Evolutionary conservation across 2,113 vertebrate species (phyloP).

Genomic region (Bostrychus sinensis): DNA sequence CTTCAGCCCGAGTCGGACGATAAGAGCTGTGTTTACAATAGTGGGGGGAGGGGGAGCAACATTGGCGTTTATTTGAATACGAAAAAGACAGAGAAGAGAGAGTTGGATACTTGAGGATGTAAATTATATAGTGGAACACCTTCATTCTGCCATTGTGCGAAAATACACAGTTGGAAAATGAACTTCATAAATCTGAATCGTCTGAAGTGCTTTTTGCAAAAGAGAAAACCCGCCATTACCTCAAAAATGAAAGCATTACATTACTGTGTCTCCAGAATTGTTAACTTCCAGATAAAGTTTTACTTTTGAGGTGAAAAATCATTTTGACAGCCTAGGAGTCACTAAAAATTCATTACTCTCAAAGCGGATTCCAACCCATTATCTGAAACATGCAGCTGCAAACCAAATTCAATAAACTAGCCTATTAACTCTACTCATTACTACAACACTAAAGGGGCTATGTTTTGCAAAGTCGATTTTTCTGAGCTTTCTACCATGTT

Average conservation of each 20-base stretch:
- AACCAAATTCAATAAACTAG: neutral
- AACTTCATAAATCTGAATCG: neutral
- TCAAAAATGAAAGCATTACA: neutral
- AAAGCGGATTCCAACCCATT: neutral
- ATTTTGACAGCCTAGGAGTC: neutral
- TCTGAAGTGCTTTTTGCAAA: neutral
- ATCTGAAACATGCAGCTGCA: neutral
- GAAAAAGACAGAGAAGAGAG: slow-evolving; percentile 3
- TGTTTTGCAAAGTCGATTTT: too few relatives aligned
- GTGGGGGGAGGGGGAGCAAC: slow-evolving; percentile 9
- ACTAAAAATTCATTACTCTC: neutral
- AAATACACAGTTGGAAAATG: neutral
- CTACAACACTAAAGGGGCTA: too few relatives aligned
- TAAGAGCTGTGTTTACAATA: slow-evolving; percentile 44
- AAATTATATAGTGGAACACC: slow-evolving; percentile 11
- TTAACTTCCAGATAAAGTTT: slow-evolving; percentile 4
- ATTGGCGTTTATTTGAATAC: slow-evolving; percentile 27
- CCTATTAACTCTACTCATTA: too few relatives aligned
- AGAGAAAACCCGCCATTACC: neutral
- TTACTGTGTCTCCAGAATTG: neutral
- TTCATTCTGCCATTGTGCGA: slow-evolving; percentile 5
- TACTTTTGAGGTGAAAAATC: neutral
- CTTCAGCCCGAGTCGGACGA: slow-evolving; percentile 36
- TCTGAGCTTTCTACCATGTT: too few relatives aligned
- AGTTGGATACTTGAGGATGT: slow-evolving; percentile 14